Evolutionary conservation across 2,888 invertebrate genomes (phyloP).

Genomic region (Pseudococcus longispinus): DNA sequence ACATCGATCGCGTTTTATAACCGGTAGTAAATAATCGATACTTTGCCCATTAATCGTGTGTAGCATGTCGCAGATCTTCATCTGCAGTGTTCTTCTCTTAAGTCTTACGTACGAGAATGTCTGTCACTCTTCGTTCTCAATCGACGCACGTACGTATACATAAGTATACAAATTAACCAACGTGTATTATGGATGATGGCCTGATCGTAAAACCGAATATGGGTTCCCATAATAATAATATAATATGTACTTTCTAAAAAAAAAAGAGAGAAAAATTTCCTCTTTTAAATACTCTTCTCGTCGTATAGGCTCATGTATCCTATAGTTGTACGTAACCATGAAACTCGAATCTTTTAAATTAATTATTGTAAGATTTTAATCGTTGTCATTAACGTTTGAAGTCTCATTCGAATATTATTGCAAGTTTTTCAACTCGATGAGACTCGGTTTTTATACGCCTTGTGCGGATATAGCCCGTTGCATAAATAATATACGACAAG

Average conservation of each 20-base stretch:
- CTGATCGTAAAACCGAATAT: background rate
- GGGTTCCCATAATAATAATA: background rate
- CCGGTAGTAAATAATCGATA: conserved; percentile 8
- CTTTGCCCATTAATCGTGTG: background rate
- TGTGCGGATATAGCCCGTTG: background rate
- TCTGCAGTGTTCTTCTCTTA: background rate
- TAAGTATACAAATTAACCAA: background rate
- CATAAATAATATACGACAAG: background rate
- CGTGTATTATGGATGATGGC: background rate
- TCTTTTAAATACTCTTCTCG: background rate
- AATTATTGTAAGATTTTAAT: background rate
- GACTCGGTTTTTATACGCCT: background rate
- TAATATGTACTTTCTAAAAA: background rate
- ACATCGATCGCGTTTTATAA: background rate
- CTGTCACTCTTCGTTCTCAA: background rate
- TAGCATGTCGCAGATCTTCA: background rate
- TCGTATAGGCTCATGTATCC: background rate
- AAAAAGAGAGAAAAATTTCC: background rate
- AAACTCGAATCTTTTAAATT: conserved; percentile 4
- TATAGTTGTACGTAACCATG: background rate
- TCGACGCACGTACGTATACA: background rate
- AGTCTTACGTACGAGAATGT: background rate
- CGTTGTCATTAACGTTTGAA: background rate
- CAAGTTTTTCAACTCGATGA: background rate
- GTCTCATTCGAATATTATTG: background rate